phyloP scores from a whole-genome alignment of 2,113 vertebrate genomes.

The Illadopsis cleaveri region DNA sequence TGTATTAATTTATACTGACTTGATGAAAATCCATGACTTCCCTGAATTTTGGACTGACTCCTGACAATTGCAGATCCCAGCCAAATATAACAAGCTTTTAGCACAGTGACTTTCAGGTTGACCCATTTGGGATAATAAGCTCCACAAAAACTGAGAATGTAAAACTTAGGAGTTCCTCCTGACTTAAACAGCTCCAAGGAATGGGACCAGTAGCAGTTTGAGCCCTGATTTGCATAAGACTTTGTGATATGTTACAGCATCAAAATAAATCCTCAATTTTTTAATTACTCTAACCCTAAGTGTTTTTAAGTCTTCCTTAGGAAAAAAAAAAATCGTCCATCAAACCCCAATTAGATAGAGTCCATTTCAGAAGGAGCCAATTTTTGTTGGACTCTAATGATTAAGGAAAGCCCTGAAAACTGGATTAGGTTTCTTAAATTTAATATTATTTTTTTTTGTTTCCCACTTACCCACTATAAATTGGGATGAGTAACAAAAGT shows the following conservation, averaged over 20 bases:
- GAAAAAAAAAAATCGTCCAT: not conserved
- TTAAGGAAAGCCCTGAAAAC: not conserved
- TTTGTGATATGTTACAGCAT: not conserved
- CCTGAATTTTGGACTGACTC: not conserved
- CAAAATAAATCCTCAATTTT: not conserved
- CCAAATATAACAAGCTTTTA: constrained; percentile 43
- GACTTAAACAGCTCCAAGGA: not conserved
- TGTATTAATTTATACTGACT: not conserved
- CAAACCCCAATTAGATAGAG: not conserved
- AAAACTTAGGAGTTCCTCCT: not conserved
- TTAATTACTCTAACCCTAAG: not conserved
- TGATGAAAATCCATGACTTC: constrained; percentile 29
- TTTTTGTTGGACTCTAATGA: not conserved
- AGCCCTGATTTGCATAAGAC: not conserved
- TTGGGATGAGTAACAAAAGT: not conserved
- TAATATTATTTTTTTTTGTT: not conserved
- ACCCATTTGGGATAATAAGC: not conserved
- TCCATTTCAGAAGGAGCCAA: not conserved
- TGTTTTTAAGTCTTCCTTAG: not conserved
- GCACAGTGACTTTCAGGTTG: not conserved
- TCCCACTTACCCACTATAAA: not conserved
- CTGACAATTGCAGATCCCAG: constrained; percentile 31
- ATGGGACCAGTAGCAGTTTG: not conserved
- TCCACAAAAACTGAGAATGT: not conserved
- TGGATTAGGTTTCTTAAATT: not conserved